These are phyloP conservation scores for Frieseomelitta varia DNA, from an alignment of 1,140 invertebrate species.

Conservation along the genomic window DNA sequence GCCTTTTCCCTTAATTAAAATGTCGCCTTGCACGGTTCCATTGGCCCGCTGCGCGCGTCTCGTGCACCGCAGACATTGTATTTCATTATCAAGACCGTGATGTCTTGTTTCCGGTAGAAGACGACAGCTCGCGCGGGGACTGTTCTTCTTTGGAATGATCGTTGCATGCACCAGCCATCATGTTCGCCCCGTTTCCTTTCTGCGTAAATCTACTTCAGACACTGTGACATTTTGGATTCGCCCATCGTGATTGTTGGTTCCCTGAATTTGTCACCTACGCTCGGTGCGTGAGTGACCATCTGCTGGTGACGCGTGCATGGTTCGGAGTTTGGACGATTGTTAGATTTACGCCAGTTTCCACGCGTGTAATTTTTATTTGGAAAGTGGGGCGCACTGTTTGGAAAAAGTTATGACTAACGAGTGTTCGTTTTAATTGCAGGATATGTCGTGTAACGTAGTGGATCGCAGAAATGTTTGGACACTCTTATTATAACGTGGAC, in stretches of 20 bases:
- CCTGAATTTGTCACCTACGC: neutral
- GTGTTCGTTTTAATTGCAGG: neutral
- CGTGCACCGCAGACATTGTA: constrained; percentile 1
- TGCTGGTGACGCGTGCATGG: neutral
- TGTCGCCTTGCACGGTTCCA: neutral
- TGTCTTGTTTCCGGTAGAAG: constrained; percentile 20
- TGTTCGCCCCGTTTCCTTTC: constrained; percentile 36
- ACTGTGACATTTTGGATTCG: constrained; percentile 3
- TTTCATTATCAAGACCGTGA: constrained; percentile 46
- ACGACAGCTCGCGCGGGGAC: neutral
- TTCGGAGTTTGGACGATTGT: neutral
- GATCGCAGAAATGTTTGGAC: neutral
- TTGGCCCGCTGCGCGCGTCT: neutral
- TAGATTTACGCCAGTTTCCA: neutral
- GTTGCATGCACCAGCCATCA: neutral
- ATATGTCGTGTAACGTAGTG: neutral
- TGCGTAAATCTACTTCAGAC: constrained; percentile 46
- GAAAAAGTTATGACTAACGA: neutral
- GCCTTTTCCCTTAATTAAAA: constrained; percentile 33
- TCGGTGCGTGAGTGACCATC: no score
- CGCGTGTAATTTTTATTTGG: neutral
- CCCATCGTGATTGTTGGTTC: neutral
- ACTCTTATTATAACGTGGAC: neutral
- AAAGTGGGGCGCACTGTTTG: neutral
- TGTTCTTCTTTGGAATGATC: constrained; percentile 1